A percentile compares a stretch with the other conserved stretches of the same genome.
These are phyloP conservation scores for Protophormia terraenovae DNA, from an alignment of 2,888 invertebrate species.

Conservation along the genomic window DNA sequence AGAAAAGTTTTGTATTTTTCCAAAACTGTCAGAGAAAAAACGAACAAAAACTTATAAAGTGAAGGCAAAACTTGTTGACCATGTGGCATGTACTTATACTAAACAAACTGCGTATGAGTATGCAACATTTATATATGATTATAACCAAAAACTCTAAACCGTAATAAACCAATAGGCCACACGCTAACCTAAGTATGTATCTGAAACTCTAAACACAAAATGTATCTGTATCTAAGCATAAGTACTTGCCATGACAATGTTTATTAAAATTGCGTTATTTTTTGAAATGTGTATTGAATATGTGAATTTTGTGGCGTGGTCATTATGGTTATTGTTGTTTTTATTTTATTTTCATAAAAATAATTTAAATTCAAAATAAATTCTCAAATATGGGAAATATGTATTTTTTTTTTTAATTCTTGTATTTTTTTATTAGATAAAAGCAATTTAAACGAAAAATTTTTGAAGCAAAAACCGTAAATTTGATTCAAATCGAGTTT, in stretches of 20 bases:
- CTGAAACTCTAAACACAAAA: neutral
- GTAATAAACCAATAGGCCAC: neutral
- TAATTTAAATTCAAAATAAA: conserved; percentile 23
- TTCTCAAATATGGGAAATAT: conserved; percentile 25
- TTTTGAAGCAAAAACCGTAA: neutral
- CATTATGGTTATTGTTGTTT: neutral
- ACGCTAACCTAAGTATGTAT: neutral
- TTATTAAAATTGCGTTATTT: conserved; percentile 30
- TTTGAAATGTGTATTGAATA: neutral
- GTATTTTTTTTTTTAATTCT: conserved; percentile 1
- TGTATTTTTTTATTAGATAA: conserved; percentile 3
- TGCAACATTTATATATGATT: neutral
- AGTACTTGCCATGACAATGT: conserved; percentile 52
- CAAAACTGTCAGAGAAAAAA: conserved; percentile 12
- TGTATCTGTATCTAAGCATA: neutral
- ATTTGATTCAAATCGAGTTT: conserved; percentile 17
- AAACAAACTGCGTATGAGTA: neutral
- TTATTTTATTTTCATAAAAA: neutral
- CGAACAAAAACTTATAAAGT: neutral
- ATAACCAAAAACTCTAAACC: neutral
- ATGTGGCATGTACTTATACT: conserved; percentile 41
- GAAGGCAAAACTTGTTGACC: conserved; percentile 61
- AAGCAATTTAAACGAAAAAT: neutral
- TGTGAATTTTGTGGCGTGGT: conserved; percentile 20
- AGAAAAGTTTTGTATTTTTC: conserved; percentile 6